Base-by-base conservation (phyloP, 2,888 invertebrate genomes). In the Xylophagus ater region DNA sequence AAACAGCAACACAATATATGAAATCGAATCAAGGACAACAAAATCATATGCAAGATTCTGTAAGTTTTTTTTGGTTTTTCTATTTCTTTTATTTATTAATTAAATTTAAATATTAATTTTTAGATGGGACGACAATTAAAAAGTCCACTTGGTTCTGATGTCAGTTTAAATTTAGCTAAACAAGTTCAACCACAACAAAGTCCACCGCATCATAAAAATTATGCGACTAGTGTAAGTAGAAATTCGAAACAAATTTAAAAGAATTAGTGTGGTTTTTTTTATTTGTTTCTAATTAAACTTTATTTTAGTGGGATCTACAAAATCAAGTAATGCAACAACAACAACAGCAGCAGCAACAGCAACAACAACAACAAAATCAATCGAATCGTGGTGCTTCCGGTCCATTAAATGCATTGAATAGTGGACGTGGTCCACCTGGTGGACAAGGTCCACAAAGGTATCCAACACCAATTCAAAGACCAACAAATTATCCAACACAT, bases 241-340 rank as follows among this genome's bases (percentile, higher is more conserved):
- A 13, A 12, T 34, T 34, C 15, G 3, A 15, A 18, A 13, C 25
- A 12, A 13, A 10, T 13, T 21, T 12, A 21, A n/a, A 33, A 10
- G 17, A 10, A 21, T 21, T 10, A 24, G 17, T 35, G 13, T 17
- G 29, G 19, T 30, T 18, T 37, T 4, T 31, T 17, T 13, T 31
- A 9, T 31, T 15, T 14, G 6, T n/a, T n/a, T n/a, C n/a, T n/a
- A n/a, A n/a, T n/a, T n/a, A n/a, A n/a, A n/a, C n/a, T n/a, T n/a
- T 29, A 17, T 34, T 47, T 12, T 42, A 65, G 64, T 64, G 64
- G 64, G 64, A 64, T 42, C 42, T 61, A 43, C 60, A 61, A 49
- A 62, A 53, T 44, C 55, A 55, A 50, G 54, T 71, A 62, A 51
- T 71, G 71, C 53, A 72, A 67, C 49, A 69, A 65, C 53, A 49